A percentile compares a stretch with the other conserved stretches of the same genome.
phyloP scores from a whole-genome alignment of 1,140 invertebrate genomes.

The Drosophila lacteicornis region DNA sequence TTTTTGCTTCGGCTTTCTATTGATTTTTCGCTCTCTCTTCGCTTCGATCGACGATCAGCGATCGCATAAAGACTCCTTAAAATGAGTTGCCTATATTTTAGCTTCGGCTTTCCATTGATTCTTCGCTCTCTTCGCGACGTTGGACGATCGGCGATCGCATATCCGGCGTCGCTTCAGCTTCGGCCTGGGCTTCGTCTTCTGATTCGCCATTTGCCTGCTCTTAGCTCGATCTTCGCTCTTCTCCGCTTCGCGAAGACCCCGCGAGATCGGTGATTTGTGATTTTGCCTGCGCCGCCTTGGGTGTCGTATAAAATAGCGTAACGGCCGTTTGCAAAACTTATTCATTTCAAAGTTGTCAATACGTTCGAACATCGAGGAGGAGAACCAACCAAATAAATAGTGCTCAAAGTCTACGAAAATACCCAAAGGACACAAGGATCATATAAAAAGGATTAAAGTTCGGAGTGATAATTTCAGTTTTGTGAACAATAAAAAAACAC shows the following conservation, averaged over 20 bases:
- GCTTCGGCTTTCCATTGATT: constrained; percentile 16
- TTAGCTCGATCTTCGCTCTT: constrained; percentile 35
- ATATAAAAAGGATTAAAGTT: constrained; percentile 9
- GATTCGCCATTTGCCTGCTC: constrained; percentile 4
- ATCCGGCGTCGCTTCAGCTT: constrained; percentile 24
- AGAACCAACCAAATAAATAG: constrained; percentile 5
- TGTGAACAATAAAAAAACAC: constrained; percentile 34
- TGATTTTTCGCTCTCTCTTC: constrained; percentile 1
- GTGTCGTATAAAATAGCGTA: constrained; percentile 66
- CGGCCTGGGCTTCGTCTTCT: not conserved
- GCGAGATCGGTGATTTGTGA: constrained; percentile 26
- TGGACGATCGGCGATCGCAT: constrained; percentile 26
- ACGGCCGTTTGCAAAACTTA: constrained; percentile 61
- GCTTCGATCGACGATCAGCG: constrained; percentile 19
- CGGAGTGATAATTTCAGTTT: constrained; percentile 14
- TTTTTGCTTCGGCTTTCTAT: constrained; percentile 22
- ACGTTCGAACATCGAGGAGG: constrained; percentile 52
- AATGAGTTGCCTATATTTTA: constrained; percentile 42
- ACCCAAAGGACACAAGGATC: constrained; percentile 5
- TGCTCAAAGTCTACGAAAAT: constrained; percentile 17
- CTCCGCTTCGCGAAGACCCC: constrained; percentile 6
- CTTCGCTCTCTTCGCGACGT: not conserved
- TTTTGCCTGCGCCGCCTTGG: constrained; percentile 41
- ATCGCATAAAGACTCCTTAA: constrained; percentile 17
- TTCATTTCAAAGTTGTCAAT: constrained; percentile 73